Evolutionary conservation across 2,888 invertebrate species (phyloP), one percentile per base, ranked within the genome.

Genomic region (Drosophila mercatorum): DNA sequence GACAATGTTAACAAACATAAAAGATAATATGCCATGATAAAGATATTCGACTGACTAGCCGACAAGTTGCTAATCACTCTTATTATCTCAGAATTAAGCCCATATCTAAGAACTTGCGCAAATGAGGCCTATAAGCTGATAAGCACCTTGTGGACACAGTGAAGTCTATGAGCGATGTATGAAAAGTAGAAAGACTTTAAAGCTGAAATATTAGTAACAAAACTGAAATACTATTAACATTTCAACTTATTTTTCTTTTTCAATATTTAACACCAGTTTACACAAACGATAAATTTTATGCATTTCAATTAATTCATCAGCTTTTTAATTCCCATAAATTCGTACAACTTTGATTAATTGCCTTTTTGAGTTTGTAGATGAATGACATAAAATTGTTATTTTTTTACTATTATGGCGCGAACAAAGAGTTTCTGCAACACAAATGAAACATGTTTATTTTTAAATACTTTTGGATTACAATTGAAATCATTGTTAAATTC

Each of bases 301-400:
- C 31, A 34, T 17, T 34, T 17, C 17, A 34, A 51, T 51, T 11
- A 11, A 11, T 36, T 6, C n/a, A 49, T 31, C 10, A 49, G n/a
- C n/a, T 34, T 6, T 34, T 17, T 34, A 12, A 34, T 17, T 17
- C 17, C 3, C 1, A 5, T 51, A 12, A 40, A 53, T 53, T 53
- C 22, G 14, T 38, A 28, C 36, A 52, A 11, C 40, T 28, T 46
- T 77, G 53, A 64, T 61, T 78, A 70, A 58, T 52, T 66, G 47
- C 41, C 53, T 72, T 41, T 64, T 58, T n/a, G 4, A 38, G 41
- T 58, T 26, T 22, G 34, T 26, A 38, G 43, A 5, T 44, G 40
- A 44, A 46, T 36, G 53, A 43, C 26, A 34, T 26, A 43, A 63
- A 65, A 46, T 49, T 22, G 58, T 62, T 38, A 7, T 8, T 46